These are phyloP conservation scores for Hirtodrosophila confusa DNA, from an alignment of 2,888 invertebrate genomes.

Conservation along the genomic window DNA sequence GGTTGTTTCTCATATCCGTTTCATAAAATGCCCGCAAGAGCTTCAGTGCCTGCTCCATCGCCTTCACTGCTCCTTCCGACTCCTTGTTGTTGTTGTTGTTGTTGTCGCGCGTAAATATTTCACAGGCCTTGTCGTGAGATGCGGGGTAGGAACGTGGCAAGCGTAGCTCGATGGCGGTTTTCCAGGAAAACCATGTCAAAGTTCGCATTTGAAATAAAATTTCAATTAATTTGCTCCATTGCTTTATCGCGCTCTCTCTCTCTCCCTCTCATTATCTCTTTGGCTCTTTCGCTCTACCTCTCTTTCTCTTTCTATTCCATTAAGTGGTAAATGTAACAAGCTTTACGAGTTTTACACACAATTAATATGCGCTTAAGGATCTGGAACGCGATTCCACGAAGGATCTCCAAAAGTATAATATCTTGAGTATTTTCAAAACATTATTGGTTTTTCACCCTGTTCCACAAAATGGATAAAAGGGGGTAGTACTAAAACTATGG, in stretches of 20 bases:
- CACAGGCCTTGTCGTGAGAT: slow-evolving; percentile 37
- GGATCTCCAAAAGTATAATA: background rate
- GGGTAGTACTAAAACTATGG: no score
- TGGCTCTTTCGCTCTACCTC: background rate
- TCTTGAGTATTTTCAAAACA: no score
- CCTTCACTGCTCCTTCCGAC: slow-evolving; percentile 9
- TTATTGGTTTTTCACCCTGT: no score
- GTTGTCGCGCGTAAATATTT: slow-evolving; percentile 56
- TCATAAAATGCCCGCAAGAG: slow-evolving; percentile 74
- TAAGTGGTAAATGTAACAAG: slow-evolving; percentile 8
- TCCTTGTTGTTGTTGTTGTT: slow-evolving; percentile 26
- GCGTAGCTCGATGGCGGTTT: slow-evolving; percentile 25
- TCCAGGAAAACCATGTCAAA: slow-evolving; percentile 68
- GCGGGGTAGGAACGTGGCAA: slow-evolving; percentile 15
- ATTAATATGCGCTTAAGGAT: slow-evolving; percentile 18
- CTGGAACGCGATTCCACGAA: slow-evolving; percentile 5
- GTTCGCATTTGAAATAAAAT: slow-evolving; percentile 73
- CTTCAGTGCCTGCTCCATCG: slow-evolving; percentile 22
- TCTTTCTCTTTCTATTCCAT: slow-evolving; percentile 1
- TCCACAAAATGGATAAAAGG: no score
- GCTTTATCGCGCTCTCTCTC: slow-evolving; percentile 18
- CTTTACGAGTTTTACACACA: slow-evolving; percentile 9
- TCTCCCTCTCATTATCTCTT: background rate
- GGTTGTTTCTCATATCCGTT: slow-evolving; percentile 77
- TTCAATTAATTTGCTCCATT: slow-evolving; percentile 65